Percentiles rank a stretch among this genome's conserved stretches.
phyloP scores from a whole-genome alignment of 2,888 invertebrate species.

The Agriopis leucophaearia region DNA sequence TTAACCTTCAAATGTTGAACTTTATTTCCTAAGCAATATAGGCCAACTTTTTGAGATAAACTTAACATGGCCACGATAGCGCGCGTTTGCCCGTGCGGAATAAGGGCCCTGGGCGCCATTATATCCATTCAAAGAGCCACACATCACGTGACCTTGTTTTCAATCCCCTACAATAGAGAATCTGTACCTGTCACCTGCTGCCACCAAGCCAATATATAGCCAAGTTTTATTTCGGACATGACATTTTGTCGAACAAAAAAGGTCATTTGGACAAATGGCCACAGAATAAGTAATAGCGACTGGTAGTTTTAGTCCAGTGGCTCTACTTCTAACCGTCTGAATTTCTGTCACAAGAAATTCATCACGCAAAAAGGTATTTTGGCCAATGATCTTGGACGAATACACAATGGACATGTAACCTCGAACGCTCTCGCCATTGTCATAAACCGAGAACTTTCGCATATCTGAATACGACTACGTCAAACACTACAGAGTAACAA shows the following conservation, averaged over 20 bases:
- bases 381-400: slow-evolving; percentile 3
- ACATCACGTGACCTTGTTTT: too few relatives aligned
- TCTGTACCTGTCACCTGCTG: neutral
- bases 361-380: slow-evolving; percentile 19
- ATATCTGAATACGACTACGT: neutral
- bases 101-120: too few relatives aligned
- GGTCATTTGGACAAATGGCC: slow-evolving; percentile 14
- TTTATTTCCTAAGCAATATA: too few relatives aligned
- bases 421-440: neutral
- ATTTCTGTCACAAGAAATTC: slow-evolving; percentile 21
- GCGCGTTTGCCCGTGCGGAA: too few relatives aligned
- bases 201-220: too few relatives aligned
- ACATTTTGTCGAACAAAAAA: slow-evolving; percentile 8
- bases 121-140: too few relatives aligned
- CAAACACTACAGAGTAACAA: neutral
- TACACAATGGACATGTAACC: neutral
- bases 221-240: slow-evolving; percentile 11
- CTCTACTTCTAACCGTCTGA: slow-evolving; percentile 6
- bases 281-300: neutral
- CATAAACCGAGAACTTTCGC: neutral
- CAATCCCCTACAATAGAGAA: too few relatives aligned
- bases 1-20: too few relatives aligned
- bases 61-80: too few relatives aligned
- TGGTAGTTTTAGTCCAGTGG: slow-evolving; percentile 11
- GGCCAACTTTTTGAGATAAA: too few relatives aligned